Evolutionary conservation across 1,140 invertebrate species (phyloP), one percentile per base, ranked within the genome.

Genomic region (Bombus difficillimus): DNA sequence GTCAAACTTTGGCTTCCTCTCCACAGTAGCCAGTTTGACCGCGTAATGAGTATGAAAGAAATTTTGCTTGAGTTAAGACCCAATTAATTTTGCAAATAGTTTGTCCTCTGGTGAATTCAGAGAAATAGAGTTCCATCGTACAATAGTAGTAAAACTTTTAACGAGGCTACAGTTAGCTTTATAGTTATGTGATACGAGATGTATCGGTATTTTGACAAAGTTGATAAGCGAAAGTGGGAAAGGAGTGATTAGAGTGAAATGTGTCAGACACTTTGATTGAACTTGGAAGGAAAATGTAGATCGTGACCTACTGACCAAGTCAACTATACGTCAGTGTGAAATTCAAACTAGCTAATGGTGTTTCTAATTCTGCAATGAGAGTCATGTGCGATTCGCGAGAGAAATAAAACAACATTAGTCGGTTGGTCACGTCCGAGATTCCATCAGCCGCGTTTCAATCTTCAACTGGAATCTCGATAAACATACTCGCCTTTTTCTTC

Each of bases 381-480:
- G 32, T 57, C 74, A 37, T 57, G 47, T 8, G 28, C n/a, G 37
- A 76, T 34, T 57, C 9, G n/a, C 22, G 34, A 37, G 22, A 53
- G 47, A 1, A 28, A 12, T 28, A 34, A 32, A 53, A 34, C 12
- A n/a, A 32, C 74, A n/a, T 76, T 59, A 57, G 53, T 28, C 74
- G 39, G 18, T 43, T 34, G 39, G 39, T 79, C 76, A 66, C 39
- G 76, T 64, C 41, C 57, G 47, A 32, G 37, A 41, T 13, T 43
- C 59, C 39, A 34, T 59, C 76, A 32, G 39, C n/a, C 15, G 32
- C 34, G 47, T 37, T 76, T 76, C 74, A 76, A 76, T 76, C 74
- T 47, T 43, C 39, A 25, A 43, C 39, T 4, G 13, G n/a, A 43
- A 43, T 66, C 41, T 34, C n/a, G 53, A 79, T 66, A 34, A 79